Conservation (phyloP, 2,113 vertebrate genomes). For the Dipodomys stephensi region DNA sequence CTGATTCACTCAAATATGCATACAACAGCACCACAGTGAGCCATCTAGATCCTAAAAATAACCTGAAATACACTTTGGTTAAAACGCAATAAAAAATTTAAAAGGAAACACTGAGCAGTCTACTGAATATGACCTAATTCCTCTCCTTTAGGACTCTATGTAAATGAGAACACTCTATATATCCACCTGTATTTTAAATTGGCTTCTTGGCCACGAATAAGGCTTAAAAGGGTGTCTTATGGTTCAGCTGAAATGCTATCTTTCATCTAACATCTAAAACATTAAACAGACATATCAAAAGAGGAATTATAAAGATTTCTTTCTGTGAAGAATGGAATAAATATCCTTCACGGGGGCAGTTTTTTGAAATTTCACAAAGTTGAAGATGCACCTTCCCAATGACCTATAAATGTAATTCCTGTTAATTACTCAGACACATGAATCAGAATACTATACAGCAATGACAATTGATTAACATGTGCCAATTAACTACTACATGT, state of each 20-base stretch:
- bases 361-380: constrained; percentile 47
- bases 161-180: neutral
- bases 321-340: constrained; percentile 21
- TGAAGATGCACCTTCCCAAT: neutral
- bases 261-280: neutral
- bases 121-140: constrained; percentile 7
- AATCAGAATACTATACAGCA: neutral
- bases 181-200: neutral
- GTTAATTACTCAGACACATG: neutral
- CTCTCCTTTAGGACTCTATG: neutral
- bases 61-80: constrained; percentile 50
- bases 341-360: neutral
- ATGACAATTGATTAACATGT: neutral
- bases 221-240: neutral
- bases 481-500: neutral
- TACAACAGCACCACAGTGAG: constrained; percentile 12
- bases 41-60: constrained; percentile 55
- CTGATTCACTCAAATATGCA: constrained; percentile 49
- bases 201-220: neutral
- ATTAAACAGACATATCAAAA: neutral
- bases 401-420: neutral
- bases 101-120: constrained; percentile 24
- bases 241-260: neutral
- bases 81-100: constrained; percentile 58
- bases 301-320: neutral